Conservation (phyloP, 2,888 invertebrate genomes). For the Frankliniella intonsa region DNA sequence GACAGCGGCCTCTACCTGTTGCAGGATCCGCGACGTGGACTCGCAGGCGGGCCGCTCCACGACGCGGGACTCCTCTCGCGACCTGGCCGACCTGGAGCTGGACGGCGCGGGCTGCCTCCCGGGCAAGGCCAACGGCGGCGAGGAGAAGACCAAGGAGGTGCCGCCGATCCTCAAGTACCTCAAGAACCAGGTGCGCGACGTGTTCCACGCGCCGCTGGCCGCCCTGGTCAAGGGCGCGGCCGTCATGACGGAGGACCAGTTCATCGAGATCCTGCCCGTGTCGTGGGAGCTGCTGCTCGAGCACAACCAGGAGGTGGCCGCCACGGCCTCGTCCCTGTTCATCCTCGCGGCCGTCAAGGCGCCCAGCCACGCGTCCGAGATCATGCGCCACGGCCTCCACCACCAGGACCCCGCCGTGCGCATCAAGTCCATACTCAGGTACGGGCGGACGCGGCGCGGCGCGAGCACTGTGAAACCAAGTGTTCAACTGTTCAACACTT, state of each 20-base stretch:
- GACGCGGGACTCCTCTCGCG: slow-evolving; percentile 52
- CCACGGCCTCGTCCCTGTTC: slow-evolving; percentile 82
- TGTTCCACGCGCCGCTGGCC: slow-evolving; percentile 85
- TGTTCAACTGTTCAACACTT: too few relatives aligned
- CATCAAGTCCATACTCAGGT: slow-evolving; percentile 75
- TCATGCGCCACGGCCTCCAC: slow-evolving; percentile 84
- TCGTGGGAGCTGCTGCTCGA: slow-evolving; percentile 95
- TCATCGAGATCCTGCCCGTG: slow-evolving; percentile 81
- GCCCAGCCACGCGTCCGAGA: slow-evolving; percentile 79
- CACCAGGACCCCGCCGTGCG: slow-evolving; percentile 77
- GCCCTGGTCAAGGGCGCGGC: slow-evolving; percentile 85
- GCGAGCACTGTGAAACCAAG: too few relatives aligned
- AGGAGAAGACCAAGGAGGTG: slow-evolving; percentile 53
- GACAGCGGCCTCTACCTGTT: slow-evolving; percentile 30
- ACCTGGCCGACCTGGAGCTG: slow-evolving; percentile 51
- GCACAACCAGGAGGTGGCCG: slow-evolving; percentile 80
- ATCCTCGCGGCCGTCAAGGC: slow-evolving; percentile 90
- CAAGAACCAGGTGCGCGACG: slow-evolving; percentile 72
- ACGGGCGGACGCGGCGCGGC: slow-evolving; percentile 32
- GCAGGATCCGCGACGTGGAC: slow-evolving; percentile 51
- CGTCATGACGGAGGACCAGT: slow-evolving; percentile 80
- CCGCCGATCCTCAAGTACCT: slow-evolving; percentile 75
- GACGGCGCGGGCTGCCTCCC: slow-evolving; percentile 43
- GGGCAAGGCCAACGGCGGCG: slow-evolving; percentile 30
- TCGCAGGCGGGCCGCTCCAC: slow-evolving; percentile 51